Evolutionary conservation across 2,797 vertebrate genomes (phyloP), one percentile per base, ranked within the genome.

Genomic region (Synaphobranchus kaupii): DNA sequence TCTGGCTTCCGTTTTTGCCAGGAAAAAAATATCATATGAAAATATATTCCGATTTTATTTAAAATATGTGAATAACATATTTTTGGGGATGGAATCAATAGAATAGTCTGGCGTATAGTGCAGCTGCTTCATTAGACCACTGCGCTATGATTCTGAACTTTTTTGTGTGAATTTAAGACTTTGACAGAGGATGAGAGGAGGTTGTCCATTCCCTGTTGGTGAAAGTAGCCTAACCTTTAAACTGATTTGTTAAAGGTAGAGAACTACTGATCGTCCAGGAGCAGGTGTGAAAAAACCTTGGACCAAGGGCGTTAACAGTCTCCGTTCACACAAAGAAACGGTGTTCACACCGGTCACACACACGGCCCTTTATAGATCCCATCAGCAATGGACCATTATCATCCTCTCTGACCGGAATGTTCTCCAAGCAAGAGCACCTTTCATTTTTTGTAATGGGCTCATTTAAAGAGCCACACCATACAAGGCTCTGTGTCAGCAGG

Each of bases 391-490:
- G 13, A 6, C 73, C 39, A 22, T 15, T 17, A 9, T 47, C 39
- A 8, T 47, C 73, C 73, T 22, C 9, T 3, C 68, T 39, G 31
- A 34, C 68, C 28, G 39, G 17, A 78, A 25, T 47, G 17, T 78
- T 78, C 73, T 78, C 39, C 28, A 1, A 50, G 15, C 39, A 28
- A n/a, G 60, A 25, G 60, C 60, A 22, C 80, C 80, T n/a, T 12
- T 82, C 44, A 82, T 82, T 82, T n/a, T 5, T 7, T n/a, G 25
- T 82, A 50, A 82, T 82, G 25, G 80, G 25, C 80, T 82, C 17
- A 28, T 83, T 54, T 83, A 1, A 28, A 20, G 50, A 22, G 15
- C 34, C 15, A 47, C 17, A 2, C 17, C 13, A 22, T 34, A 44
- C 8, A 9, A 12, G 81, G 50, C 47, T 83, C 52, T 22, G 44